Evolutionary conservation across 2,113 vertebrate species (phyloP).

Genomic region (Amblyopsis rosae): DNA sequence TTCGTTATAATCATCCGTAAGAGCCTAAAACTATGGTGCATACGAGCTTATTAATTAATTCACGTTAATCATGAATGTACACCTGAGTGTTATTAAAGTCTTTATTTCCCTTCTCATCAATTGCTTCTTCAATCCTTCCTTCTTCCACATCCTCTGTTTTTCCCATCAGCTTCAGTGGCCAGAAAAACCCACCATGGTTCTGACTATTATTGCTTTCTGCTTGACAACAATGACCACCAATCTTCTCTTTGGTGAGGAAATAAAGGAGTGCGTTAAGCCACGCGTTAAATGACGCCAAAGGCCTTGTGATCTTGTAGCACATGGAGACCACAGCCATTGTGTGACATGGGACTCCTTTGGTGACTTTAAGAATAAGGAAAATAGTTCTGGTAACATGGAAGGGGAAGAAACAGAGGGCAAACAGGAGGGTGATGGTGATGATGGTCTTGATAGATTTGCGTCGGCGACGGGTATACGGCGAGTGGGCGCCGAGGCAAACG

Average conservation of each 20-base stretch:
- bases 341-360: constrained; percentile 71
- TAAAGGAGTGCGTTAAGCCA: constrained; percentile 84
- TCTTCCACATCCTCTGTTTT: constrained; percentile 61
- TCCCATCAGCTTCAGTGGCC: constrained; percentile 67
- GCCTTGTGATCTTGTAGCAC: constrained; percentile 84
- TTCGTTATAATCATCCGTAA: too few species aligned
- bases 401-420: constrained; percentile 82
- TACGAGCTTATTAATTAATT: too few species aligned
- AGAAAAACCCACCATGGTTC: constrained; percentile 52
- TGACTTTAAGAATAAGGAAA: constrained; percentile 78
- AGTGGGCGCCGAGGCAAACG: constrained; percentile 61
- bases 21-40: too few species aligned
- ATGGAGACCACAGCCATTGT: constrained; percentile 80
- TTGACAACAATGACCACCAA: constrained; percentile 67
- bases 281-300: constrained; percentile 82
- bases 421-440: constrained; percentile 82
- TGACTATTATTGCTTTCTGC: constrained; percentile 33
- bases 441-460: constrained; percentile 83
- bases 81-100: constrained; percentile 35
- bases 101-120: constrained; percentile 52
- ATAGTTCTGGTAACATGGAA: constrained; percentile 83
- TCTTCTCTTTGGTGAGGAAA: constrained; percentile 82
- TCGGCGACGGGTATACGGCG: constrained; percentile 74
- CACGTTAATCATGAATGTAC: neutral
- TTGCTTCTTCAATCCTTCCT: constrained; percentile 32